A percentile compares a stretch with the other conserved stretches of the same genome.
phyloP scores from a whole-genome alignment of 2,797 vertebrate genomes.

The Rhinophrynus dorsalis region DNA sequence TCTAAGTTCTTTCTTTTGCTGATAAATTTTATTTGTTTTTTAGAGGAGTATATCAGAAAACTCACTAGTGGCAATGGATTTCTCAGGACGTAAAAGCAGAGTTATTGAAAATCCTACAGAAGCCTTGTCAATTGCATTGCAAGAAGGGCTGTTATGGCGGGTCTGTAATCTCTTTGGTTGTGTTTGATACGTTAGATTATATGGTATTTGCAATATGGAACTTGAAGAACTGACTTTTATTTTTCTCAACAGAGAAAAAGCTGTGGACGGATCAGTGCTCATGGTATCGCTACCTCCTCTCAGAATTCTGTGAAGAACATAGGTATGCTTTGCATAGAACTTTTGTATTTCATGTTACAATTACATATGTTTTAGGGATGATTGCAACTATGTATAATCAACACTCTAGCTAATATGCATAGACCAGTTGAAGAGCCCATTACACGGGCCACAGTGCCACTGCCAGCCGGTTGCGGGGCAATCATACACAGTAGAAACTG shows the following conservation, averaged over 20 bases:
- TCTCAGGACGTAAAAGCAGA: slow-evolving; percentile 90
- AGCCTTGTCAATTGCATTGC: slow-evolving; percentile 89
- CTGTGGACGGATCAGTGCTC: slow-evolving; percentile 84
- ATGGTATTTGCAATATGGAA: neutral
- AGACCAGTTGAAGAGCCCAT: too few species aligned
- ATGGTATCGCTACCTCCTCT: slow-evolving; percentile 81
- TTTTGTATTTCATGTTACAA: too few species aligned
- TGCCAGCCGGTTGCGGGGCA: too few species aligned
- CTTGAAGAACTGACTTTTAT: slow-evolving; percentile 5
- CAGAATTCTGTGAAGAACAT: slow-evolving; percentile 74
- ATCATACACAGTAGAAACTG: too few species aligned
- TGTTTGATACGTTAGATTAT: neutral
- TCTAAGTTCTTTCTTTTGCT: too few species aligned
- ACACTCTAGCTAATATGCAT: too few species aligned
- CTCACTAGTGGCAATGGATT: slow-evolving; percentile 97
- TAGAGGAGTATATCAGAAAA: slow-evolving; percentile 97
- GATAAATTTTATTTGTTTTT: slow-evolving; percentile 40
- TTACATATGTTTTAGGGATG: too few species aligned
- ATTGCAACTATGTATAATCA: too few species aligned
- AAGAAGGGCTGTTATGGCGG: slow-evolving; percentile 95
- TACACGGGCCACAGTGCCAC: too few species aligned
- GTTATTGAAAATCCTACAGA: slow-evolving; percentile 96
- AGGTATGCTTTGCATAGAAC: slow-evolving; percentile 72
- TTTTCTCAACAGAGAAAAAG: slow-evolving; percentile 82
- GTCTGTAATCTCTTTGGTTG: slow-evolving; percentile 63